Conservation (phyloP, 2,797 vertebrate species). For the Brotogeris chrysoptera region DNA sequence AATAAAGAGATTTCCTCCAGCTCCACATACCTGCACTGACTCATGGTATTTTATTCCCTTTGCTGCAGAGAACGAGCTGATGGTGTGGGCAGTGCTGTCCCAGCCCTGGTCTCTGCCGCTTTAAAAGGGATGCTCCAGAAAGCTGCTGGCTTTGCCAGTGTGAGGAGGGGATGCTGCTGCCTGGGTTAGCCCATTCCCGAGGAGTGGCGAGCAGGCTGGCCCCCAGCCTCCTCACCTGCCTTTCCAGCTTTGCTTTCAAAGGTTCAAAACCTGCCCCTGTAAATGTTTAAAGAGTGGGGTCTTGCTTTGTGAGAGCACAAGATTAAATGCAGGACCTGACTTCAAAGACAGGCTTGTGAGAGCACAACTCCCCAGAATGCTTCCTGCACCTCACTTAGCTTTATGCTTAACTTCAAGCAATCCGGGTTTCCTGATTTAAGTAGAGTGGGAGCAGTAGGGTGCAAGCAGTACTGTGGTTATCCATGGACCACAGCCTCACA, state of each 20-base stretch:
- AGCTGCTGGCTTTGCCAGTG: neutral
- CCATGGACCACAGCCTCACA: neutral
- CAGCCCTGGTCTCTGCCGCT: rapidly evolving
- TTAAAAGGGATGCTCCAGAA: neutral
- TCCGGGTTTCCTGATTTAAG: neutral
- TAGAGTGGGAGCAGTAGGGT: neutral
- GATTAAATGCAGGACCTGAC: neutral
- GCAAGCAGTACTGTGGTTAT: neutral
- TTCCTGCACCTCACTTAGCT: neutral
- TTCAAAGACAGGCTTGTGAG: neutral
- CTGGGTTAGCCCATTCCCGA: neutral
- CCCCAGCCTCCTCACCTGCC: neutral
- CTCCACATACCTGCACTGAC: neutral
- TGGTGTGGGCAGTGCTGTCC: neutral
- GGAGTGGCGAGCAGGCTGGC: neutral
- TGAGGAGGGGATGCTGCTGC: neutral
- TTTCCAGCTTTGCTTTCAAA: neutral
- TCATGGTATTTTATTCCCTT: neutral
- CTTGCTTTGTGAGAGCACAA: neutral
- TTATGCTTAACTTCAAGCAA: neutral
- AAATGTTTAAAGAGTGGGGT: neutral
- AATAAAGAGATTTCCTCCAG: neutral
- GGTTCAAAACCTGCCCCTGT: neutral
- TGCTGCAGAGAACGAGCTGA: neutral
- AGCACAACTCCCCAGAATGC: neutral